Base-by-base conservation (phyloP, 2,888 invertebrate genomes). In the Eristalis tenax region DNA sequence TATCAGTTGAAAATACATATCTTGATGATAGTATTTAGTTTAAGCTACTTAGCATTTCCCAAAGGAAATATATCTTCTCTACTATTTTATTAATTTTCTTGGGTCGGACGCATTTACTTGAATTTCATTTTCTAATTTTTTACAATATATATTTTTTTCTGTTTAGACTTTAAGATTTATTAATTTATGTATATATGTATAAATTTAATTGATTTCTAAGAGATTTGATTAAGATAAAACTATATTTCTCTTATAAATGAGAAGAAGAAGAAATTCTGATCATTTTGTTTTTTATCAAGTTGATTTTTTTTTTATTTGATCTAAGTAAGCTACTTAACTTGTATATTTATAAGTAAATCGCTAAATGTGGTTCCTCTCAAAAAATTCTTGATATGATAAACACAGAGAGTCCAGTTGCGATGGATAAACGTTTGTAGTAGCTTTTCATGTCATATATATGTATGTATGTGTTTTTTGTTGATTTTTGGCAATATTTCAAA, bases 401-500 rank as follows among this genome's bases (percentile, higher is more conserved):
- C 79, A 79, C 76, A 79, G 83, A 87, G 83, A 83, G 75, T 80
- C 79, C 79, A 79, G 75, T 79, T 83, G 83, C 87, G 83, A 87
- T 73, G 50, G 35, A 26, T 79, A 50, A 65, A 74, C 73, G 59
- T 65, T 50, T 65, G 82, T 77, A 82, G 66, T 50, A 50, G 50
- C 50, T 65, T 10, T 83, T 23, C 74, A 64, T 22, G 32, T 65
- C 68, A 75, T 40, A 40, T 66, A 65, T 63, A 38, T 71, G 23
- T 38, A 40, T 8, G 38, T 22, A 32, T 15, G 26, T 69, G 13
- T 15, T 22, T n/a, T n/a, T 69, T 56, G 68, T 73, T 87, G 87
- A 87, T 87, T 68, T 83, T 87, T 87, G 87, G 87, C 87, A 87
- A 87, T 83, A 87, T 87, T 87, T 87, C 73, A 87, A 87, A 83